Base-by-base conservation (phyloP, 2,888 invertebrate species). In the Hyppa rectilinea region DNA sequence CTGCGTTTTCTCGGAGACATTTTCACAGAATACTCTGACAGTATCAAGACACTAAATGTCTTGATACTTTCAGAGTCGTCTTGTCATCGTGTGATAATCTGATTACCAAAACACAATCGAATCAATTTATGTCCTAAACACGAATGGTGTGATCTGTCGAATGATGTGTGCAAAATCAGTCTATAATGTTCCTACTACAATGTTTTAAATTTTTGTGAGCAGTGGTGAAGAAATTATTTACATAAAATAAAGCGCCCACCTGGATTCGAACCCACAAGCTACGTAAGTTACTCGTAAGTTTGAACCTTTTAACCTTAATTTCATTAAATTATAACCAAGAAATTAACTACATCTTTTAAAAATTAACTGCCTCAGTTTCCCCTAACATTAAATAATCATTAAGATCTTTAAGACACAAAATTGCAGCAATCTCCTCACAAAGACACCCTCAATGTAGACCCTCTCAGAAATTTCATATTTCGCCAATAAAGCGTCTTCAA, bases 401-500 rank as follows among this genome's bases (percentile, higher is more conserved):
- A 71, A 67, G 62, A 71, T 68, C 63, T 69, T 67, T 77, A 73
- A 76, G 81, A 70, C 75, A 71, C 68, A 75, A 83, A 81, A 85
- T 85, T 81, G 74, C 83, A 70, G 55, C 78, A 80, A 81, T 82
- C 68, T 78, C 49, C 65, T 58, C 52, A 76, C 61, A 82, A 81
- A 84, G 79, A 76, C 70, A 69, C 73, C 71, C 73, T 81, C 71
- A 68, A 43, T 61, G 66, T 45, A 62, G 73, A 78, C 77, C 78
- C 81, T 84, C 72, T 76, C 47, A 67, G 72, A 86, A 88, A 88
- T 89, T 86, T 86, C 85, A 88, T 89, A 87, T 88, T 89, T 87
- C 85, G 69, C 83, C 84, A 84, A 86, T 84, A 85, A 86, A 83
- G 82, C 71, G 80, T 70, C 78, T 79, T 85, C 82, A 85, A 88